Evolutionary conservation across 1,140 invertebrate species (phyloP), one percentile per base, ranked within the genome.

Genomic region (Batillaria attramentaria): DNA sequence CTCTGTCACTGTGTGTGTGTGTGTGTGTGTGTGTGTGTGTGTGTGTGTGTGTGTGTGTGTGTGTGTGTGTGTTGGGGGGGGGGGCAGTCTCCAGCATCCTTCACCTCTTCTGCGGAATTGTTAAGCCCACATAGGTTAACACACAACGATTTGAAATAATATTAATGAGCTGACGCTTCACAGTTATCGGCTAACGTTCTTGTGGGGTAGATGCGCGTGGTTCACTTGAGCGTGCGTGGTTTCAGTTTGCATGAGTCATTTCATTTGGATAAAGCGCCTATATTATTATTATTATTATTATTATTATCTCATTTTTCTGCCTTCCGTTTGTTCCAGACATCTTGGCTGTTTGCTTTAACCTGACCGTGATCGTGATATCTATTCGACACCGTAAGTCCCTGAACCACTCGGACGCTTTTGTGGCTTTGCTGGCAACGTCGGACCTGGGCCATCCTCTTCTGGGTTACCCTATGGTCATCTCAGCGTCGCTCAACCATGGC

Each of bases 371-470:
- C 39, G 43, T 72, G 2, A 31, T 82, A 31, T 74, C 80, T 24
- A 18, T 76, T 41, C 42, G 57, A 41, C 41, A 73, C 50, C 43
- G 80, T 39, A 79, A 77, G 33, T 42, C 62, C 8, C 37, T 82
- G 65, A 75, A 70, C 18, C 46, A 35, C 28, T 31, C 43, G 1
- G 80, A 82, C 72, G 35, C 16, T 10, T 82, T 74, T 43, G 65
- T 82, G n/a, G 72, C 76, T 18, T 78, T 33, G 10, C 54, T 82
- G 18, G 80, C 80, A n/a, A 41, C 46, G 18, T 82, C 77, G 8
- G 80, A 82, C 73, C n/a, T 82, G 20, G 80, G 80, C 31, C 80
- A 82, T 50, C 80, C 80, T 5, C 65, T 82, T 1, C 10, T 79
- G 33, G 80, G 75, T 16, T 82, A 82, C 28, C 80, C 80, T 3